These are phyloP conservation scores for Stigmatopora argus DNA, from an alignment of 2,113 vertebrate species.

Conservation along the genomic window DNA sequence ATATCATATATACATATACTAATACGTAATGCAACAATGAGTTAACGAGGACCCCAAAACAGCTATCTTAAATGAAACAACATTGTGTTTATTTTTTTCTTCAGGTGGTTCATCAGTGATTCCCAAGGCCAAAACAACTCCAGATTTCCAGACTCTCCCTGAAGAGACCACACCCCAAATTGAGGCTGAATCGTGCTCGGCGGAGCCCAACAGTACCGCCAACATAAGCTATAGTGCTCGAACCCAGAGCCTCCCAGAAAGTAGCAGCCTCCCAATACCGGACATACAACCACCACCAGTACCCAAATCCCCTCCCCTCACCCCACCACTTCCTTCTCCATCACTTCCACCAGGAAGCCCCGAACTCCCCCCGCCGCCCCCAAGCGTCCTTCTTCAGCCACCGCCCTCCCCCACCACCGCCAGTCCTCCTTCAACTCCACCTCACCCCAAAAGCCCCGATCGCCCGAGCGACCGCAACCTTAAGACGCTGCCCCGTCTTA, in stretches of 20 bases:
- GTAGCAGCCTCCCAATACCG: constrained; percentile 15
- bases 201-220: constrained; percentile 13
- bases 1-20: too few species aligned
- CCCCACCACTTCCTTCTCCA: constrained; percentile 30
- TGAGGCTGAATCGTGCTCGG: neutral
- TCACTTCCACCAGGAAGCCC: constrained; percentile 23
- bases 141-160: constrained; percentile 18
- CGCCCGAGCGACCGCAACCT: constrained; percentile 61
- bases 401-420: constrained; percentile 24
- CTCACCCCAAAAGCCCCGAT: constrained; percentile 39
- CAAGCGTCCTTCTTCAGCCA: constrained; percentile 23
- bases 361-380: constrained; percentile 34
- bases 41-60: neutral
- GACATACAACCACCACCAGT: constrained; percentile 23
- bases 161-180: constrained; percentile 6
- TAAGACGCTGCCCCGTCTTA: constrained; percentile 57
- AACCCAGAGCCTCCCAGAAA: constrained; percentile 50
- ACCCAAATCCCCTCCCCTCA: constrained; percentile 23
- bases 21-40: too few species aligned
- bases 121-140: constrained; percentile 14
- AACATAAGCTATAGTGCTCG: neutral
- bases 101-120: constrained; percentile 49
- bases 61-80: neutral
- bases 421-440: constrained; percentile 29
- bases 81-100: constrained; percentile 5